Evolutionary conservation across 1,140 invertebrate genomes (phyloP), one percentile per base, ranked within the genome.

Genomic region (Hylyphantes graminicola): DNA sequence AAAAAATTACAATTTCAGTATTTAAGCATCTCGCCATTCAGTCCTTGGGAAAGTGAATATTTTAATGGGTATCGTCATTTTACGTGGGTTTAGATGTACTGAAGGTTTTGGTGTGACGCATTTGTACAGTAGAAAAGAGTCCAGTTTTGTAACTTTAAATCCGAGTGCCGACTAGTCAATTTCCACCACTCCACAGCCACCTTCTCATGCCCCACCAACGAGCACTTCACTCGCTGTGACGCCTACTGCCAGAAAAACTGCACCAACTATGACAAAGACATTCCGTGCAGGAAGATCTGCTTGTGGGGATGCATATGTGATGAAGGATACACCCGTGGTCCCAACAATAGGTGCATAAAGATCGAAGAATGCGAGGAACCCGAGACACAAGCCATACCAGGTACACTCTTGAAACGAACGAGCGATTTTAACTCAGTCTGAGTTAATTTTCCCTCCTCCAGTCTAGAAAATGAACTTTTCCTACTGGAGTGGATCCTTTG

Each of bases 261-360:
- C 19, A 12, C 15, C 54, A 74, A 59, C 54, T 74, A 74, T 8
- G 10, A 74, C 17, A 8, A 55, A 12, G 19, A 15, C 54, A 11
- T 15, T 2, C 2, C 5, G 13, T 74, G 72, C 8, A 2, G 7
- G 8, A 13, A 0, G 17, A 0, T 2, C 15, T 74, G 72, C 3
- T 0, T 57, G 13, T n/a, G 17, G 10, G 72, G 72, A 13, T 74
- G 72, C 10, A n/a, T 74, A 1, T 74, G 72, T 19, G 10, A 55
- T 7, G 6, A 13, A 11, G 72, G 54, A 21, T 59, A 6, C 54
- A 15, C 57, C 10, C 55, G 72, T 11, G 53, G 53, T n/a, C 72
- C 72, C 1, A 10, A 55, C 35, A 48, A n/a, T 12, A 74, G 35
- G 19, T 74, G 72, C 54, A 74, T 74, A 11, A 74, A 59, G 12